Base-by-base conservation (phyloP, 2,888 invertebrate species). In the Euplexia lucipara region DNA sequence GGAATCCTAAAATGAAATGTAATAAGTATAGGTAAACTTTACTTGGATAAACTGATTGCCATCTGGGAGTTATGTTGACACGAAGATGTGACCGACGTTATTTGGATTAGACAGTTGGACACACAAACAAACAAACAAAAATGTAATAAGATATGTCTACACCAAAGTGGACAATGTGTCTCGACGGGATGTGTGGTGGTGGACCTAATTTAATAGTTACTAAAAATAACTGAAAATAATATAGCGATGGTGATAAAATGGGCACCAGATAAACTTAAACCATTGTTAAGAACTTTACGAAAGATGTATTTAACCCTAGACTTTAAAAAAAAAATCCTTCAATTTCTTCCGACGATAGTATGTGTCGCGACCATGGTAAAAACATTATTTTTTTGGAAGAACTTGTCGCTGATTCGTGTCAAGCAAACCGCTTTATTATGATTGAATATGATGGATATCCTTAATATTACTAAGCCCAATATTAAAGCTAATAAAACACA, bases 71-170 rank as follows among this genome's bases (percentile, higher is more conserved):
- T 44, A 57, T 62, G 45, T 52, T 61, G 51, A 58, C 53, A 39
- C 26, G 26, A 47, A 68, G 26, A 69, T 65, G 41, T 42, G 22
- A 47, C 26, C 53, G 39, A 69, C 41, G 37, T 45, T 59, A 45
- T 78, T 69, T 57, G 30, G 59, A 22, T 59, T 16, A 20, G 49
- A 65, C 53, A 69, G 22, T 59, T 16, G 26, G 49, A 65, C 53
- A 69, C 64, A 68, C 51, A 69, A 68, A 68, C 51, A 69, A 54
- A 63, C 47, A 61, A 22, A 53, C 34, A 49, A 12, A 41, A 26
- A 68, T 75, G 58, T 59, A 59, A 75, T 54, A 26, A 41, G 44
- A 72, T 70, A 60, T 70, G 56, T 60, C 10, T 59, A 51, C 35
- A 34, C 32, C 1, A 1, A 30, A 45, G 44, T 70, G 67, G 57